Conservation (phyloP, 2,888 invertebrate genomes). For the Lasioglossum pauxillum region DNA sequence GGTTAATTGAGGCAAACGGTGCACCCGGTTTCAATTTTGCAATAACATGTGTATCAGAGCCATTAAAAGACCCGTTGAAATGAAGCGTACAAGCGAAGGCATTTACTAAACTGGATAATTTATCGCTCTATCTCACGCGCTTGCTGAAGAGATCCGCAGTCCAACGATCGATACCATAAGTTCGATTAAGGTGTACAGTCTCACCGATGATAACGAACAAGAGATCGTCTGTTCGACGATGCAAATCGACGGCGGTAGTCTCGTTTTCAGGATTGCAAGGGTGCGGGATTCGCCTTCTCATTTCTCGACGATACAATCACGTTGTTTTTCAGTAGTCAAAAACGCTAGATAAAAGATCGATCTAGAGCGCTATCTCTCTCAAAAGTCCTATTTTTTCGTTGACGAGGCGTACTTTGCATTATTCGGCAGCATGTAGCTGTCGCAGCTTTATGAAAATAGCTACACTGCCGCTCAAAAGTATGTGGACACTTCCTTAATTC, state of each 20-base stretch:
- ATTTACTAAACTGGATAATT: neutral
- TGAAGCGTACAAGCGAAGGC: neutral
- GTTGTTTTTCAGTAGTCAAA: too few species aligned
- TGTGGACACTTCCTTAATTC: too few species aligned
- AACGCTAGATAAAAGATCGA: too few species aligned
- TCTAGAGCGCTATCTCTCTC: too few species aligned
- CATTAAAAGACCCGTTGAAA: neutral
- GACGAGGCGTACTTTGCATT: too few species aligned
- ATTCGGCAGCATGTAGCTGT: too few species aligned
- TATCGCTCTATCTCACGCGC: neutral
- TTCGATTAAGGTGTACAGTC: constrained; percentile 16
- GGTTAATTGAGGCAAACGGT: neutral
- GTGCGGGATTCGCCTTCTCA: too few species aligned
- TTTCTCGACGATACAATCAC: too few species aligned
- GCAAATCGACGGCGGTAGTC: neutral
- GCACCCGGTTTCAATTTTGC: neutral
- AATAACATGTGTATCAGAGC: neutral
- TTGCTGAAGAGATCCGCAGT: neutral
- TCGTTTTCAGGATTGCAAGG: too few species aligned
- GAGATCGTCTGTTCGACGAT: neutral
- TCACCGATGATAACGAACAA: neutral
- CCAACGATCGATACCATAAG: neutral
- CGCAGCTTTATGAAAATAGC: too few species aligned
- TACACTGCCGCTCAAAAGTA: too few species aligned
- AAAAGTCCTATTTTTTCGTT: too few species aligned